Percentiles rank a stretch among this genome's conserved stretches.
Evolutionary conservation across 2,113 vertebrate species (phyloP).

Genomic region (Myxocyprinus asiaticus): DNA sequence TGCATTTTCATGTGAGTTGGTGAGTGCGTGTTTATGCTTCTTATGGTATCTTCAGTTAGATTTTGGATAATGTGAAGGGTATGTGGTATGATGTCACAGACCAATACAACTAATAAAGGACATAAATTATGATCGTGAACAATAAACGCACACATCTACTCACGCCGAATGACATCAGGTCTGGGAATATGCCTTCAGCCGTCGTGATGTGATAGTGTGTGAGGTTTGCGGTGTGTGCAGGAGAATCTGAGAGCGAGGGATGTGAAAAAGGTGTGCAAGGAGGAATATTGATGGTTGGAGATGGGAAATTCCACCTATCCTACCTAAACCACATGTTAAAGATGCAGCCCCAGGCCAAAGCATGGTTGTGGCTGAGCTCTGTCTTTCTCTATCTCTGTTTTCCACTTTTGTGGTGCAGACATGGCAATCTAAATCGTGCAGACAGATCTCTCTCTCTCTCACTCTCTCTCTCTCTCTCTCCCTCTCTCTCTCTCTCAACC

Average conservation of each 20-base stretch:
- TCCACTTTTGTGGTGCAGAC: background rate
- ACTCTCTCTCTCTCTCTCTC: background rate
- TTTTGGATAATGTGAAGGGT: conserved; percentile 34
- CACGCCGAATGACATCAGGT: background rate
- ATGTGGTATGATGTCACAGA: conserved; percentile 17
- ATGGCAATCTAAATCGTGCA: too few relatives aligned
- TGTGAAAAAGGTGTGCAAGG: background rate
- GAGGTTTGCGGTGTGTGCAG: background rate
- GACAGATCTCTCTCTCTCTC: background rate
- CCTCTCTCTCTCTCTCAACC: too few relatives aligned
- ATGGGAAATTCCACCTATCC: conserved; percentile 34
- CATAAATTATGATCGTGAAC: background rate
- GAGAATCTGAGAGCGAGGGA: background rate
- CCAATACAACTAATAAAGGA: background rate
- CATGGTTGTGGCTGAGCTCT: conserved; percentile 32
- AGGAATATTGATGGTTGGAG: background rate
- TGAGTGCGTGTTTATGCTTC: conserved; percentile 15
- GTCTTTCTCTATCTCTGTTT: background rate
- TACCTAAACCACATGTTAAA: conserved; percentile 45
- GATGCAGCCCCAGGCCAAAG: conserved; percentile 41
- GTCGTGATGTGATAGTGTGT: background rate
- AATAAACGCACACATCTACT: conserved; percentile 1
- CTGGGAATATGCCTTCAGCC: background rate
- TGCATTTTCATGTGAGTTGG: background rate
- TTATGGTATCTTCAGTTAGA: conserved; percentile 3